Evolutionary conservation across 1,140 invertebrate genomes (phyloP).

Genomic region (Teleopsis dalmanni): DNA sequence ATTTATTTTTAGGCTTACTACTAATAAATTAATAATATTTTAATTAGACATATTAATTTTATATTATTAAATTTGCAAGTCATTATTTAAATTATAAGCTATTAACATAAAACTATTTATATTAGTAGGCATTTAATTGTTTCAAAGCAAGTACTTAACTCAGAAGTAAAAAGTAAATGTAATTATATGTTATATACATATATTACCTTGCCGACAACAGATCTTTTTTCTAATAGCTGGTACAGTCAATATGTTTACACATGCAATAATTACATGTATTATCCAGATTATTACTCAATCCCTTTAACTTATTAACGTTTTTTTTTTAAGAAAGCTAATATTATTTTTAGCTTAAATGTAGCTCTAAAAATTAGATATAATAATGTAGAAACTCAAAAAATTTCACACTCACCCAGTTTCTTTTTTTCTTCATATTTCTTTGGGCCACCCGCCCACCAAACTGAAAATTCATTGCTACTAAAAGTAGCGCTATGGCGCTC

Average conservation of each 20-base stretch:
- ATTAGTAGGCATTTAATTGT: too few relatives aligned
- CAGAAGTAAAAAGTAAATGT: too few relatives aligned
- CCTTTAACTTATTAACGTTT: neutral
- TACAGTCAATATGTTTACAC: neutral
- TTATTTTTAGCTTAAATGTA: neutral
- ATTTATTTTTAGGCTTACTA: too few relatives aligned
- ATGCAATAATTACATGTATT: neutral
- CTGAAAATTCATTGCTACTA: constrained; percentile 63
- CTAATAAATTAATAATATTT: too few relatives aligned
- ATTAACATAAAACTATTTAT: too few relatives aligned
- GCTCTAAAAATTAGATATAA: neutral
- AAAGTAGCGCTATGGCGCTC: constrained; percentile 71
- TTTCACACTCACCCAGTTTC: neutral
- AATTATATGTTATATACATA: too few relatives aligned
- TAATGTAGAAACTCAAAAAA: neutral
- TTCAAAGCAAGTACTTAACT: too few relatives aligned
- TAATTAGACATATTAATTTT: too few relatives aligned
- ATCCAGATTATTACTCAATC: neutral
- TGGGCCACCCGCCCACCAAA: constrained; percentile 66
- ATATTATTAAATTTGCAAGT: too few relatives aligned
- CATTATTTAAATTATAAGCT: too few relatives aligned
- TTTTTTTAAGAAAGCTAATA: neutral
- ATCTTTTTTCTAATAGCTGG: neutral
- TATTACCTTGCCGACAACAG: too few relatives aligned
- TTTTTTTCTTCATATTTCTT: constrained; percentile 50